Percentiles rank a stretch among this genome's conserved stretches.
phyloP scores from a whole-genome alignment of 2,888 invertebrate species.

The Anagyrus pseudococci region DNA sequence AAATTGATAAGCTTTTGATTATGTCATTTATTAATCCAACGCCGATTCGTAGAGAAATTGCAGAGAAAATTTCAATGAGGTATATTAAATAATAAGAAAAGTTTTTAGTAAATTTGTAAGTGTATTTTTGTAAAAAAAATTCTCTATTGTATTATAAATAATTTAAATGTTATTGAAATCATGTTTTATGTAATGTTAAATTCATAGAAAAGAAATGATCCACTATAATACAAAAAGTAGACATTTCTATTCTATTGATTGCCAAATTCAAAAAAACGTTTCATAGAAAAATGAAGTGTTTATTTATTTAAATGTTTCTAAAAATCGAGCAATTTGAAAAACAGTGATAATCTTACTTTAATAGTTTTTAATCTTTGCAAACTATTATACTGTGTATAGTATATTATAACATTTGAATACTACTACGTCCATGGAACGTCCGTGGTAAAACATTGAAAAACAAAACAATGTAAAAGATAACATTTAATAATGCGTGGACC shows the following conservation, averaged over 20 bases:
- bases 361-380: too few species aligned
- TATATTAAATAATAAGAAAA: slow-evolving; percentile 21
- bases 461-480: slow-evolving; percentile 8
- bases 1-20: slow-evolving; percentile 9
- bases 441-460: slow-evolving; percentile 2
- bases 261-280: too few species aligned
- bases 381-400: too few species aligned
- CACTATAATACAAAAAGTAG: too few species aligned
- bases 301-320: not conserved
- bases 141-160: slow-evolving; percentile 29
- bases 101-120: slow-evolving; percentile 28
- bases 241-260: too few species aligned
- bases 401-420: too few species aligned
- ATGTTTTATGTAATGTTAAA: slow-evolving; percentile 2
- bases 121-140: slow-evolving; percentile 33
- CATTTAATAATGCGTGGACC: slow-evolving; percentile 28
- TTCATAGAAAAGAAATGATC: slow-evolving; percentile 10
- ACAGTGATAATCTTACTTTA: not conserved
- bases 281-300: not conserved
- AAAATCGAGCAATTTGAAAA: not conserved
- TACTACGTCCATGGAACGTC: too few species aligned
- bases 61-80: slow-evolving; percentile 3
- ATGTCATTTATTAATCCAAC: not conserved
- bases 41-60: not conserved
- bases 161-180: slow-evolving; percentile 8